phyloP scores from a whole-genome alignment of 1,140 invertebrate genomes.

The Drosophila kohkoa region DNA sequence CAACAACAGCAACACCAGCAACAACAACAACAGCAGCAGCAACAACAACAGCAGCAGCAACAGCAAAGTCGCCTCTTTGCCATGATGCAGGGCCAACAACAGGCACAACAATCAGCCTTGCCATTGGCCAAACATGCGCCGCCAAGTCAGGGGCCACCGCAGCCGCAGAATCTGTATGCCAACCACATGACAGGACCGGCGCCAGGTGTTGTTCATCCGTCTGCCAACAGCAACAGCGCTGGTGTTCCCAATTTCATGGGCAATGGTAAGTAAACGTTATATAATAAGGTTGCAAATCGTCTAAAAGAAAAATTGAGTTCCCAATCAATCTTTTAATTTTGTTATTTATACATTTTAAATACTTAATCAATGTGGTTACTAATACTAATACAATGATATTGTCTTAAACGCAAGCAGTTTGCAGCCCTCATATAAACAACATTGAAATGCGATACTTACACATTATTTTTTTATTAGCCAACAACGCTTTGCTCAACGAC shows the following conservation, averaged over 20 bases:
- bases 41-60: constrained; percentile 44
- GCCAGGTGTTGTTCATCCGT: constrained; percentile 46
- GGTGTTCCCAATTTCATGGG: constrained; percentile 57
- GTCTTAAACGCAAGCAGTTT: neutral
- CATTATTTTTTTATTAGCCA: neutral
- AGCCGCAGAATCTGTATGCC: constrained; percentile 45
- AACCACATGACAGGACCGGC: constrained; percentile 55
- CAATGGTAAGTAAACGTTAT: constrained; percentile 58
- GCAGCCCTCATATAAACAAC: neutral
- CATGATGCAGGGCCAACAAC: constrained; percentile 74
- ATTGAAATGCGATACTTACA: neutral
- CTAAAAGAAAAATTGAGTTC: too few species aligned
- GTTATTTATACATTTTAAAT: too few species aligned
- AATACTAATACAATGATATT: too few species aligned
- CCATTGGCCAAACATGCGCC: constrained; percentile 28
- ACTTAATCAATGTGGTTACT: too few species aligned
- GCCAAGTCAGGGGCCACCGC: constrained; percentile 35
- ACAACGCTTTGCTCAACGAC: constrained; percentile 62
- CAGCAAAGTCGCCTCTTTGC: constrained; percentile 66
- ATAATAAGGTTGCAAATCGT: too few species aligned
- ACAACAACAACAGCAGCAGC: constrained; percentile 47
- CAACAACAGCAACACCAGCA: constrained; percentile 50
- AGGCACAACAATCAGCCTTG: constrained; percentile 44
- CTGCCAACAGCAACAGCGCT: constrained; percentile 43
- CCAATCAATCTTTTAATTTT: too few species aligned